Evolutionary conservation across 2,888 invertebrate genomes (phyloP), one percentile per base, ranked within the genome.

Genomic region (Thyatira batis): DNA sequence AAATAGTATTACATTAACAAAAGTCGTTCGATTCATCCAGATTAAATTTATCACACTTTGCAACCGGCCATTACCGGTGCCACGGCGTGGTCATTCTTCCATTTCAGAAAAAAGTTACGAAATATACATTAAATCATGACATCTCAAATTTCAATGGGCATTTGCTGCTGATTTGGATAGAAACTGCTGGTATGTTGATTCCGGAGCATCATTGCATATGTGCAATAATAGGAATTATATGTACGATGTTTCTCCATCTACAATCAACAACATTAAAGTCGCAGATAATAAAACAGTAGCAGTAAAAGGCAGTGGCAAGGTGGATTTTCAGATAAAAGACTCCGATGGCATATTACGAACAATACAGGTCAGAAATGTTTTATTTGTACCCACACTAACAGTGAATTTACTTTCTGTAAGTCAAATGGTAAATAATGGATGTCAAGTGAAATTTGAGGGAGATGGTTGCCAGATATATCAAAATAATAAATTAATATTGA

Each of bases 391-490:
- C 11, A 11, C 28, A 10, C 28, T 30, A 11, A 30, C 28, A 50
- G n/a, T n/a, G 6, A 54, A 50, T 50, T 45, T 50, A 46, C 50
- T 50, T 43, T 54, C 53, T 50, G 50, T 54, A 20, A 54, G 54
- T 51, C 50, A 54, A 48, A 54, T 54, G 46, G 20, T 43, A 50
- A 54, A 39, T n/a, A 61, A 50, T 53, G 54, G 57, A 11, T 49
- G 49, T 52, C 50, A 58, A 23, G 55, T 60, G 10, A 53, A 33
- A 45, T 45, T 53, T 17, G 50, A 49, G 20, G 51, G 21, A 45
- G 51, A 54, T 20, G 53, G 54, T 28, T 57, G 51, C 51, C 17
- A 54, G 1, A 54, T 60, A 25, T 52, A 54, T 27, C 33, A 60
- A 33, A 51, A 46, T 25, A 49, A 53, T 50, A 50, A 51, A 23